Percentiles rank a stretch among this genome's conserved stretches.
phyloP scores from a whole-genome alignment of 2,113 vertebrate genomes.

The Montifringilla adamsi region DNA sequence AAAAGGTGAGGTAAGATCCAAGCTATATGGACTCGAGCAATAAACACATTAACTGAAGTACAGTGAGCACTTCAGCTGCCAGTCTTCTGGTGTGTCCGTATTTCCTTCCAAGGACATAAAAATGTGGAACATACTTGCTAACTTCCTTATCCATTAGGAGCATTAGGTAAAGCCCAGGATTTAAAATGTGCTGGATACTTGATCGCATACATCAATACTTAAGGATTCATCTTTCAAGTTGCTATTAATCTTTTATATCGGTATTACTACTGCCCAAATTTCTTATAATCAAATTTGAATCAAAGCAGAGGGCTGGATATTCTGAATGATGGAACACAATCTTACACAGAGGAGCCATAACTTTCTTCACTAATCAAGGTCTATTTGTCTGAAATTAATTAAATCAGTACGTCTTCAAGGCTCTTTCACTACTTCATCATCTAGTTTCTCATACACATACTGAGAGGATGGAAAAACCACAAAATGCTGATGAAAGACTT shows the following conservation, averaged over 20 bases:
- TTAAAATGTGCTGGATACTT: neutral
- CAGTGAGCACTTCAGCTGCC: neutral
- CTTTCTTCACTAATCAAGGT: neutral
- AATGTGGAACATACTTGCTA: neutral
- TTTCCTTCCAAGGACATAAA: neutral
- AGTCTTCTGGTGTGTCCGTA: neutral
- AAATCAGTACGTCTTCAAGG: neutral
- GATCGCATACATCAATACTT: neutral
- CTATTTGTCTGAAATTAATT: neutral
- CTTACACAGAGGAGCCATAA: neutral
- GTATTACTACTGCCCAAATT: neutral
- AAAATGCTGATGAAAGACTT: neutral
- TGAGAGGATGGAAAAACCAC: neutral
- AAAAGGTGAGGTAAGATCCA: neutral
- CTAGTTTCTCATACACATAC: neutral
- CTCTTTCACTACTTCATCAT: neutral
- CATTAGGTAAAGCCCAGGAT: neutral
- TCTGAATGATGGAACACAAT: neutral
- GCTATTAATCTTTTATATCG: neutral
- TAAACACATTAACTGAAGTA: neutral
- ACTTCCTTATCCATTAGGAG: neutral
- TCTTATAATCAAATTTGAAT: conserved; percentile 35
- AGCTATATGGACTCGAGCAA: neutral
- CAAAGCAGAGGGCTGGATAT: neutral
- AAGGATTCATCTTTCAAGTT: neutral